Base-by-base conservation (phyloP, 2,888 invertebrate species). In the Nomada goodeniana region DNA sequence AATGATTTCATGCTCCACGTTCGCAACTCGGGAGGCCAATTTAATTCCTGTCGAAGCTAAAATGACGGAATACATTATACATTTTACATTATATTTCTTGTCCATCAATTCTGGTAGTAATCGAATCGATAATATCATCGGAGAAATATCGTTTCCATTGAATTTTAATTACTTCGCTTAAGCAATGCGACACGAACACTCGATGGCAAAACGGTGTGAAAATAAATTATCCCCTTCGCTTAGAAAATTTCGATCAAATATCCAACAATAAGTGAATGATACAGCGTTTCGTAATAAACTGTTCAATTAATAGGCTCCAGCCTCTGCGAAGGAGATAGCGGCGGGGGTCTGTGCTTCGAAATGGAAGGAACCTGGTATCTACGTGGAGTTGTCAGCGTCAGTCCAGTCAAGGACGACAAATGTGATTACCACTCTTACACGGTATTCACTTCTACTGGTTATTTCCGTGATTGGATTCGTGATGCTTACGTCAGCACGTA, bases 301-400 rank as follows among this genome's bases (percentile, higher is more conserved):
- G 20, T 65, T 60, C 44, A 50, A 55, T 83, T 65, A 29, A 18
- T 55, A 89, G 90, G 89, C 18, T 89, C 90, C 15, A 89, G 88
- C 65, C 83, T 90, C 5, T 88, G 90, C 76, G 87, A 90, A 10
- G 89, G 89, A 18, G 89, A 91, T 82, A 90, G 89, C 36, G 90
- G 89, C 2, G 89, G 90, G 26, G 91, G 89, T 5, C 77, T 90
- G 0, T 82, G 86, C 52, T 91, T 91, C 78, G 59, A 86, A 69
- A 83, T 73, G 59, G 44, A 81, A 4, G 83, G 80, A 20, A 42
- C 82, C 20, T 91, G 86, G 88, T 91, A 90, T 67, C 79, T 91
- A 4, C 89, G 87, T 15, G 91, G 90, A 44, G 68, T 91, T 57
- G 89, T 90, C 29, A 90, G 90, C 69, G 88, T 89, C 13, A 86